Evolutionary conservation across 2,113 vertebrate species (phyloP), one percentile per base, ranked within the genome.

Genomic region (Albula goreensis): DNA sequence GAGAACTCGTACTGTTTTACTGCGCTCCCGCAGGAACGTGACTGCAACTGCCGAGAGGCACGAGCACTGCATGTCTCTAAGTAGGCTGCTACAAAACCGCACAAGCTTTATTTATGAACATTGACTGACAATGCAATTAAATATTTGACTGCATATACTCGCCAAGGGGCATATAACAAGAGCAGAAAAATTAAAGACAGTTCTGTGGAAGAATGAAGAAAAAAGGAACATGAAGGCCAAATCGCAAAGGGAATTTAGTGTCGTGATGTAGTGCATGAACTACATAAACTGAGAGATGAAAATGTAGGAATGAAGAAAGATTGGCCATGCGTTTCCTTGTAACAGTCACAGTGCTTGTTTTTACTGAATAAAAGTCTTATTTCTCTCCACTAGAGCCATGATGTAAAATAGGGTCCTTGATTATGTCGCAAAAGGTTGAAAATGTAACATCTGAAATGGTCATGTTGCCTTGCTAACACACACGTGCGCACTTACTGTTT

Each of bases 1-100:
- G 91, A 91, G 87, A 88, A 87, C 80, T 87, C 91, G n/a, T 48
- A 49, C 80, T 82, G 60, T 25, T 86, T 81, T 85, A 88, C 85
- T 79, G 88, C 91, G 83, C 91, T 85, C 86, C 81, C 86, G 81
- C 87, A 88, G 80, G 63, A 86, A 49, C 22, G 50, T 4, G 50
- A 50, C 83, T 86, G 82, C 81, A 80, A 60, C 41, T 79, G 41
- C 41, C 41, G 11, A 17, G 78, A 79, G 25, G 66, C 15, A 41
- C 17, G 66, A 19, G 53, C 53, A 56, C 7, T 56, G 12, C 53
- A 56, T 56, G 53, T 12, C 53, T 56, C 6, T 12, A 74, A 25
- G 70, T 74, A 31, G n/a, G 10, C 78, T 15, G 8, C 17, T 8
- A 50, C 31, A 53, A 56, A 52, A 4, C 31, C 15, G 25, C 50